Percentiles rank a stretch among this genome's conserved stretches.
These are phyloP conservation scores for Parthenolecanium corni DNA, from an alignment of 2,888 invertebrate species.

Conservation along the genomic window DNA sequence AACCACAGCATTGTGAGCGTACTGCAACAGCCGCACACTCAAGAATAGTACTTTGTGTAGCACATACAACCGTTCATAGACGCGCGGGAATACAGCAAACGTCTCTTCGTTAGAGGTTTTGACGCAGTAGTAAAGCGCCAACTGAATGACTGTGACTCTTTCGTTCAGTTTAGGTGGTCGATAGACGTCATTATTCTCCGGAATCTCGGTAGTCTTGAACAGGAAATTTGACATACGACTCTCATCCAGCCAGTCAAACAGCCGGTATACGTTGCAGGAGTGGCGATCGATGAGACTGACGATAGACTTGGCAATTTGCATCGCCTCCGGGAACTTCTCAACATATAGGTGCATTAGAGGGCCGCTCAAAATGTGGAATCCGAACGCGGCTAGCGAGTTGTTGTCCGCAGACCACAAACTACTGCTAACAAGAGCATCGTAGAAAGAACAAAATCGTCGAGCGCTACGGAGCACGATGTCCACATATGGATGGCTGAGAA, in stretches of 20 bases:
- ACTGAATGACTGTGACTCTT: neutral
- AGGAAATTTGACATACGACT: neutral
- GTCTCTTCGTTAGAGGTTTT: neutral
- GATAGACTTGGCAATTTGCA: neutral
- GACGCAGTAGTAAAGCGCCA: conserved; percentile 9
- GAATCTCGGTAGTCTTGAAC: too few species aligned
- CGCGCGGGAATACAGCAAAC: neutral
- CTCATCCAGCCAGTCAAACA: conserved; percentile 6
- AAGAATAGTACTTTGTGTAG: conserved; percentile 14
- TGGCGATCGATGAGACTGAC: neutral
- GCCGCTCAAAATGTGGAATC: neutral
- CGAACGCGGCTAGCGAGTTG: neutral
- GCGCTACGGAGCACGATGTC: neutral
- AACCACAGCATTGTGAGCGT: conserved; percentile 6
- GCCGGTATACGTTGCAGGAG: neutral
- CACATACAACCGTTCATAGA: neutral
- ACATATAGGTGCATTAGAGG: conserved; percentile 6
- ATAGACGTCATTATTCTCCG: neutral
- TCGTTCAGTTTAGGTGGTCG: neutral
- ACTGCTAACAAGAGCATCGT: neutral
- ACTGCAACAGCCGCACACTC: neutral
- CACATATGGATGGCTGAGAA: neutral
- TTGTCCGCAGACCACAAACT: neutral
- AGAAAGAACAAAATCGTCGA: neutral
- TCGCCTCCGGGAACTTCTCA: neutral